These are phyloP conservation scores for Coracias cyanogaster DNA, from an alignment of 2,797 vertebrate species.

Conservation along the genomic window DNA sequence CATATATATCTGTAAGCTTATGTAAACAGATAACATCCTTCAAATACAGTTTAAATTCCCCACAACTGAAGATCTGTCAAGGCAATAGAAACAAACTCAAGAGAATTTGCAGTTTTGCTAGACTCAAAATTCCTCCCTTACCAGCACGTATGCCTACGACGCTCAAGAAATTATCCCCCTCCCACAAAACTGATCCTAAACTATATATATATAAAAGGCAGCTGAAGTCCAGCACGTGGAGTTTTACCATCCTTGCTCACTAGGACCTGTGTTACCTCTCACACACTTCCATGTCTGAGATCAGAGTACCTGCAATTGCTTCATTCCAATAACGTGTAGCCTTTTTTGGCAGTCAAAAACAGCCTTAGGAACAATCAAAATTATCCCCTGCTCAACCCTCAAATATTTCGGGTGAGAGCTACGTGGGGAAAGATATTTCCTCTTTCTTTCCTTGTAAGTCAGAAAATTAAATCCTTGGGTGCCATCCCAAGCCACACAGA, in stretches of 20 bases:
- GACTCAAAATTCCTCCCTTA: not conserved
- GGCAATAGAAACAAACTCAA: constrained; percentile 16
- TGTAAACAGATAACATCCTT: constrained; percentile 29
- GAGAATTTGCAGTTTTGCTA: not conserved
- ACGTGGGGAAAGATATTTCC: not conserved
- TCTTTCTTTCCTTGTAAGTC: not conserved
- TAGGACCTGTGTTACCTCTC: not conserved
- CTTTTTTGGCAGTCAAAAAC: not conserved
- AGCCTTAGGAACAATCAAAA: not conserved
- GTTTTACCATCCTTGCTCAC: not conserved
- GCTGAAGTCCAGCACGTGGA: not conserved
- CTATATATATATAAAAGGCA: not conserved
- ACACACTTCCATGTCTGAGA: not conserved
- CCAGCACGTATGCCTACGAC: not conserved
- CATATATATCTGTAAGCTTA: not conserved
- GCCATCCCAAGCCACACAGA: not conserved
- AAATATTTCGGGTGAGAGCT: not conserved
- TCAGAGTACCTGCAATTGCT: rapidly evolving
- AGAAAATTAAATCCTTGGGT: not conserved
- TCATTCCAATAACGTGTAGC: not conserved
- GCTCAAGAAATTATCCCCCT: not conserved
- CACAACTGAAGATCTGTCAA: not conserved
- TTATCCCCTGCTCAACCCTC: not conserved
- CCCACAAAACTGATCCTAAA: not conserved
- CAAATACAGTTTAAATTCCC: not conserved